A percentile compares a stretch with the other conserved stretches of the same genome.
Conservation (phyloP, 2,113 vertebrate species). For the Antechinus flavipes region DNA sequence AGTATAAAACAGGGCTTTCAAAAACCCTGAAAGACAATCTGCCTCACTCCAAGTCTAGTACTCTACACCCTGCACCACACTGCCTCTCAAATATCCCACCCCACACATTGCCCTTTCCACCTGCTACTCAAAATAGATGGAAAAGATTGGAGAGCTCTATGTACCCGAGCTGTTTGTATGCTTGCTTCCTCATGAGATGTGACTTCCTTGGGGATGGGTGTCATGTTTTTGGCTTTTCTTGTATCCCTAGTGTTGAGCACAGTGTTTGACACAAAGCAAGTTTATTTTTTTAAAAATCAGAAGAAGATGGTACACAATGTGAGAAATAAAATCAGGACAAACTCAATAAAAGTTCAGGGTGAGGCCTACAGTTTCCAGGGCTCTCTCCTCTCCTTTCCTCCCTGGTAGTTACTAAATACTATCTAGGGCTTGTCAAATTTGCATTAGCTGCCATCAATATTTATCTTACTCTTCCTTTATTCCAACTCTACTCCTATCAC, state of each 20-base stretch:
- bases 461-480: background rate
- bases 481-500: background rate
- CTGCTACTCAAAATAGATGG: conserved; percentile 14
- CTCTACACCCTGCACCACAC: background rate
- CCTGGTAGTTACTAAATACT: background rate
- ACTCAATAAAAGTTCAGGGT: background rate
- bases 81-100: background rate
- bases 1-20: background rate
- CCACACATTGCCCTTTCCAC: background rate
- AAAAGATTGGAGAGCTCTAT: conserved; percentile 9
- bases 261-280: background rate
- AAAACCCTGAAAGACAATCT: background rate
- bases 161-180: background rate
- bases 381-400: conserved; percentile 2
- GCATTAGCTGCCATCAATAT: background rate
- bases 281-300: conserved; percentile 9
- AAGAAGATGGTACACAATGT: background rate
- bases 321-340: conserved; percentile 30
- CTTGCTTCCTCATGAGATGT: background rate
- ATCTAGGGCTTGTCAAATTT: background rate
- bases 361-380: background rate
- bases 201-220: background rate
- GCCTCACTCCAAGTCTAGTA: background rate
- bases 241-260: background rate
- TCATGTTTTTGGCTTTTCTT: background rate